Evolutionary conservation across 1,140 invertebrate species (phyloP), one percentile per base, ranked within the genome.

Genomic region (Pachypsylla venusta): DNA sequence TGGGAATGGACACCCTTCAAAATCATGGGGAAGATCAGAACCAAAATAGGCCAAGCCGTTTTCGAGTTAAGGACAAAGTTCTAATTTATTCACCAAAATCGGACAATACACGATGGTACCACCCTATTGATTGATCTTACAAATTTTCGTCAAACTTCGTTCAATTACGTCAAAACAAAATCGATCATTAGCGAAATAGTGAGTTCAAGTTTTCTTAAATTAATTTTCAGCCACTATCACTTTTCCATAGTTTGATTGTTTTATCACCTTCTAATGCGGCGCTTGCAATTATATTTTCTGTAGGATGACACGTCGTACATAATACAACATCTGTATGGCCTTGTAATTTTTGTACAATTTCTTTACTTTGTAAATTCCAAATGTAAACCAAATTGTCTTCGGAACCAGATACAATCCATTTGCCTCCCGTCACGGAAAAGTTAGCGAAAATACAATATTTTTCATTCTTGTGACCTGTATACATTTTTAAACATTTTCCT

Each of bases 401-500:
- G n/a, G 95, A 98, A 14, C 97, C 97, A 55, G 93, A 97, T 42
- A 99, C 95, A 71, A 99, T 99, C 96, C 97, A 99, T 89, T 98
- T 99, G 71, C 95, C 96, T 61, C 96, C 97, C 48, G 97, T 99
- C 2, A 99, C 94, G 56, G 95, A 99, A 72, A 99, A 99, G 74
- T 99, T 99, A 22, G 97, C 95, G 76, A 99, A 99, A 71, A 99
- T 96, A 71, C 97, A 99, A 74, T 98, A 99, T 72, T 99, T 99
- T 75, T 98, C 93, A 76, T 99, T 99, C 71, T 89, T 90, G 72
- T 99, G 97, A 1, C 95, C 95, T 0, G 85, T 89, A 66, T 99
- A 99, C 0, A 92, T 96, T 77, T 99, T 99, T 16, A 99, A 75
- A 73, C 93, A 97, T 76, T 92, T 92, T 16, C 62, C 42, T 48